Evolutionary conservation across 2,888 invertebrate species (phyloP).

Genomic region (Neria commutata): DNA sequence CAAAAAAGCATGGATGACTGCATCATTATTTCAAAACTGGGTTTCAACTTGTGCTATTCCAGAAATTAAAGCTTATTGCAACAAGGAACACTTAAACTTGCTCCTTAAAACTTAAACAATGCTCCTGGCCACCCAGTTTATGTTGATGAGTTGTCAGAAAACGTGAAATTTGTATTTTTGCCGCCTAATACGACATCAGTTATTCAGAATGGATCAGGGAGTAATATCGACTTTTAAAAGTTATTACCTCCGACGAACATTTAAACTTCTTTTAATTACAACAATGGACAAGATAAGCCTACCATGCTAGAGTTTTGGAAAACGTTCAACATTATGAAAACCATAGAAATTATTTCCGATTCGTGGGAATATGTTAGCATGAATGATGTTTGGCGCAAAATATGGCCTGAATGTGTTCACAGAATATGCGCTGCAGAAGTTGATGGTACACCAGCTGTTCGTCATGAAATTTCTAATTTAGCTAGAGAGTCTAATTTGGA

Average conservation of each 20-base stretch:
- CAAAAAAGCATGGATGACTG: conserved; percentile 46
- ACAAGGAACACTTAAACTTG: conserved; percentile 23
- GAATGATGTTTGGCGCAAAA: no score
- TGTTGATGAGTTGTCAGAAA: no score
- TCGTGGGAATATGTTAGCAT: no score
- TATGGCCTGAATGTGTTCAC: no score
- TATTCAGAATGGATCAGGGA: conserved; percentile 22
- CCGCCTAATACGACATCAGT: conserved; percentile 12
- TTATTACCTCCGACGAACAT: conserved; percentile 33
- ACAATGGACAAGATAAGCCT: conserved; percentile 26
- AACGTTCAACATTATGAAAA: no score
- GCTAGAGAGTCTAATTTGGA: no score
- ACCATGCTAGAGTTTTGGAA: no score
- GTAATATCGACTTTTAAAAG: conserved; percentile 29
- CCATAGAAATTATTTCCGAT: no score
- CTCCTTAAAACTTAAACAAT: conserved; percentile 21
- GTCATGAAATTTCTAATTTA: no score
- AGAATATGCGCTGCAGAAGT: no score
- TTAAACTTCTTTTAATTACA: conserved; percentile 30
- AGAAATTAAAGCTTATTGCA: conserved; percentile 33
- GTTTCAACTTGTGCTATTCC: conserved; percentile 33
- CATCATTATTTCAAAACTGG: conserved; percentile 41
- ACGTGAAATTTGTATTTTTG: conserved; percentile 26
- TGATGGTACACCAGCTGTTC: no score
- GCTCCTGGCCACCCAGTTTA: conserved; percentile 21